Conservation (phyloP, 2,888 invertebrate genomes). For the Cephus spinipes region DNA sequence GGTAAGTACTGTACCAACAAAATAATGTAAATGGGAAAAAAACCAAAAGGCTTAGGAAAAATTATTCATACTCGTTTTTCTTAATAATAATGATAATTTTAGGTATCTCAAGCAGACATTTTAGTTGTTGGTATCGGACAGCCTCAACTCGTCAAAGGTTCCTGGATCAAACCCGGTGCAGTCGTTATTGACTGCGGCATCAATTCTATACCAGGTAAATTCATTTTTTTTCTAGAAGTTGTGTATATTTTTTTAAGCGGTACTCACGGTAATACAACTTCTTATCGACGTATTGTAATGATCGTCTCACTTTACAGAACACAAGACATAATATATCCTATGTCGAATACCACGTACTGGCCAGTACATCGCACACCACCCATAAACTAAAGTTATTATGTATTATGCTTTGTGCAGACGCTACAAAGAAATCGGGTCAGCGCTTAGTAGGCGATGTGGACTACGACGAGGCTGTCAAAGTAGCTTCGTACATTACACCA, state of each 20-base stretch:
- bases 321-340: background rate
- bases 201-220: slow-evolving; percentile 85
- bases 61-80: background rate
- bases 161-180: slow-evolving; percentile 98
- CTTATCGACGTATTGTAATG: background rate
- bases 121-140: slow-evolving; percentile 96
- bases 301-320: background rate
- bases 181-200: slow-evolving; percentile 99
- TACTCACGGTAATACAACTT: background rate
- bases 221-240: background rate
- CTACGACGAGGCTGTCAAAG: slow-evolving; percentile 81
- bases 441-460: slow-evolving; percentile 96
- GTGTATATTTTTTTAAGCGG: background rate
- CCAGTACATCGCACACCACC: background rate
- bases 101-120: slow-evolving; percentile 89
- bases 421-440: slow-evolving; percentile 81
- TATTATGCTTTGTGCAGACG: slow-evolving; percentile 69
- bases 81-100: slow-evolving; percentile 17
- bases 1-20: slow-evolving; percentile 65
- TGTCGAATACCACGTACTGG: background rate
- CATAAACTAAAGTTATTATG: slow-evolving; percentile 14
- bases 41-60: background rate
- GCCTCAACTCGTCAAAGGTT: slow-evolving; percentile 89
- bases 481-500: slow-evolving; percentile 92
- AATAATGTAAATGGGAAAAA: background rate